Base-by-base conservation (phyloP, 92 coral and sea anemone genomes). In the Paragorgia papillata region DNA sequence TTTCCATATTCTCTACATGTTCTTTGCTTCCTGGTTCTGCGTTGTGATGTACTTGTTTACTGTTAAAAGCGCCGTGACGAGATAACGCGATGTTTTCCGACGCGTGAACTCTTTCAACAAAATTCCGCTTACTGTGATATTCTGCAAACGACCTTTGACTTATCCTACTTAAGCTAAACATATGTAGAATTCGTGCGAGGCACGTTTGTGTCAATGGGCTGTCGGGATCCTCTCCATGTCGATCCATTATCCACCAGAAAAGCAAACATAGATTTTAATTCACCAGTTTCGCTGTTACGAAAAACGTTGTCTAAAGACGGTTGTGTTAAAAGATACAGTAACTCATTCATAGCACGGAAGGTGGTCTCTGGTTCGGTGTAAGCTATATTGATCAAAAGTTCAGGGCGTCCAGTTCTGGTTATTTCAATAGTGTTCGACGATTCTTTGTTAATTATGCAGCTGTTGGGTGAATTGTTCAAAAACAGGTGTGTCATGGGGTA, bases 231-330 rank as follows among this genome's bases (percentile, higher is more conserved):
- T 83, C 85, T 0, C 80, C 82, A 19, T 75, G 85, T n/a, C n/a
- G n/a, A n/a, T 21, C 88, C 91, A 84, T 80, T 80, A 34, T 88
- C 88, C 15, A 83, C 88, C 21, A 88, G 30, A 35, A 88, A 88
- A n/a, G 59, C 84, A 48, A 88, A 62, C 2, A 30, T 80, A 4
- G 59, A 54, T 60, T 84, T 84, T 40, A 88, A 44, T 13, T 13
- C 9, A 35, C 84, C 84, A 1, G 88, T 75, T 15, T 60, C 46
- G 7, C 67, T 54, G 46, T 88, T 88, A 44, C 86, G 26, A 22
- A 88, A 85, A 48, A 69, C 56, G 9, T 57, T 24, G 46, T 84
- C 86, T 19, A 88, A 68, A 9, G 88, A 80, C 0, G 91, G 88
- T 33, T 75, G 59, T 7, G 83, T 69, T 26, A 88, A 13, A 18